Evolutionary conservation across 2,888 invertebrate genomes (phyloP), one percentile per base, ranked within the genome.

Genomic region (Dinocampus coccinellae): DNA sequence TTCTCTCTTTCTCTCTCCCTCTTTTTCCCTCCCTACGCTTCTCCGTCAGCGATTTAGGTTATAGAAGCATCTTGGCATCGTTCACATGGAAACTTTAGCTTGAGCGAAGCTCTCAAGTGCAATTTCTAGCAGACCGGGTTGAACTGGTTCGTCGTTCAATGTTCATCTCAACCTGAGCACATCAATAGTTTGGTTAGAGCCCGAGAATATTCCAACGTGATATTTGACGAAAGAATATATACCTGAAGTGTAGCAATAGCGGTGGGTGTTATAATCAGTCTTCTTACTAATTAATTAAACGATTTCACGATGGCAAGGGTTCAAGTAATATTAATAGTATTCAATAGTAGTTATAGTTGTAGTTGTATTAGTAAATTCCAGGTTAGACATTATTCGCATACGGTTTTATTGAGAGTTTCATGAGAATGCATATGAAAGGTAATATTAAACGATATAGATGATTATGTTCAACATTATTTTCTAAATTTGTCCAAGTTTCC

Each of bases 261-360:
- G 72, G 70, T 69, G 70, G 67, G 73, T 77, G 67, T 77, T 77
- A 76, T 80, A 81, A 81, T 81, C 81, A 79, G 79, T 80, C 80
- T 81, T 79, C 78, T 77, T 78, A 75, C 79, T 80, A 80, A 82
- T 82, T 81, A 81, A 81, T 81, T 79, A 81, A 78, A 78, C 78
- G 77, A 79, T 81, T 79, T 78, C 77, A 69, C 9, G 47, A 20
- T n/a, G 26, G 29, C 0, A 13, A 13, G 62, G 60, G 72, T n/a
- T 55, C 7, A 16, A 47, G 39, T 39, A 4, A 4, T n/a, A 39
- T n/a, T n/a, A n/a, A n/a, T n/a, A n/a, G n/a, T n/a, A n/a, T n/a
- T n/a, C n/a, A n/a, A 16, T 9, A 47, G 16, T 47, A 7, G 7
- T 1, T 16, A 16, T 20, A 20, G 47, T 47, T 3, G n/a, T n/a